Percentiles rank a stretch among this genome's conserved stretches.
Evolutionary conservation across 1,140 invertebrate species (phyloP).

Genomic region (Coptotermes formosanus): DNA sequence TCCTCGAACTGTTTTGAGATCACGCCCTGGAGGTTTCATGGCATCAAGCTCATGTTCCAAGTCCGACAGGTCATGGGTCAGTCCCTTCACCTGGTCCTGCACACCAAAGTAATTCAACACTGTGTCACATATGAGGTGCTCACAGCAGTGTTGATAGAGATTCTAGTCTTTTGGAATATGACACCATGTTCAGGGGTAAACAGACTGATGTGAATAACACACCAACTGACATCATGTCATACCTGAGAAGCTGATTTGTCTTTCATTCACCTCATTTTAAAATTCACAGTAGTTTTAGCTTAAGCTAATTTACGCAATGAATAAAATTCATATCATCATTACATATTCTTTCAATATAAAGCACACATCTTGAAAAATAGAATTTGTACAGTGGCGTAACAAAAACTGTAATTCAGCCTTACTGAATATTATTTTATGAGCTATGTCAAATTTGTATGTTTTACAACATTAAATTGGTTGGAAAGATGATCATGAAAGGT

Average conservation of each 20-base stretch:
- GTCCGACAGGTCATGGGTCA: slow-evolving; percentile 71
- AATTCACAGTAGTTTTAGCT: neutral
- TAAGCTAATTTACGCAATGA: neutral
- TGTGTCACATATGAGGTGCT: neutral
- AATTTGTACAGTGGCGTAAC: too few species aligned
- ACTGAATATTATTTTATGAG: too few species aligned
- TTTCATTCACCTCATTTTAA: neutral
- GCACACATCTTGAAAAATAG: too few species aligned
- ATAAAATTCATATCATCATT: too few species aligned
- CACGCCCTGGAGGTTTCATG: slow-evolving; percentile 81
- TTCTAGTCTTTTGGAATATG: too few species aligned
- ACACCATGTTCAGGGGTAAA: too few species aligned
- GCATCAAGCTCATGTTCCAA: slow-evolving; percentile 82
- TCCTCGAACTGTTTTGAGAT: slow-evolving; percentile 77
- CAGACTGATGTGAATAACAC: neutral
- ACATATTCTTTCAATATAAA: too few species aligned
- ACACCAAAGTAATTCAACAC: slow-evolving; percentile 34
- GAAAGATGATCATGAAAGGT: too few species aligned
- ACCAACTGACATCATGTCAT: neutral
- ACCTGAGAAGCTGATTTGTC: neutral
- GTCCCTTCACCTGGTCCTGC: slow-evolving; percentile 73
- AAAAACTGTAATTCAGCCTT: too few species aligned
- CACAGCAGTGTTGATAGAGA: too few species aligned
- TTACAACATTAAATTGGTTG: too few species aligned
- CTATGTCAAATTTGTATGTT: too few species aligned